Evolutionary conservation across 2,797 vertebrate genomes (phyloP).

Genomic region (Smutsia gigantea): DNA sequence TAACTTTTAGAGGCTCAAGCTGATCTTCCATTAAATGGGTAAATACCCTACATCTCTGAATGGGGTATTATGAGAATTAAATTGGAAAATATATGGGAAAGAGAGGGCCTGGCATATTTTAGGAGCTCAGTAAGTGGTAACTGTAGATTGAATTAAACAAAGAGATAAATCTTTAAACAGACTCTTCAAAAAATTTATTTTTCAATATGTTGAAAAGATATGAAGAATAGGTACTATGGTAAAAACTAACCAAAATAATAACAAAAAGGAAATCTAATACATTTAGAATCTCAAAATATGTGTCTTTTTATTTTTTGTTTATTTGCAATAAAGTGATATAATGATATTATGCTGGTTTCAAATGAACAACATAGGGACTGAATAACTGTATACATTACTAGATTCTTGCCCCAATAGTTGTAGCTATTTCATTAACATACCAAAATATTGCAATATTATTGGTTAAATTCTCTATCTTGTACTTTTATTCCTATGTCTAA

Average conservation of each 20-base stretch:
- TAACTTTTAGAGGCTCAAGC: background rate
- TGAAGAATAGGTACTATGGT: background rate
- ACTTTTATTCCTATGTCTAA: too few species aligned
- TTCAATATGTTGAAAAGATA: background rate
- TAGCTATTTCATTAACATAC: too few species aligned
- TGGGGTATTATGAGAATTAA: background rate
- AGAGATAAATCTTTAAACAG: background rate
- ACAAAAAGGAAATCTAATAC: background rate
- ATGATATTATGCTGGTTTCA: too few species aligned
- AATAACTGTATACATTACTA: too few species aligned
- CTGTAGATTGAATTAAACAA: background rate
- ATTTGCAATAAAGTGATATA: too few species aligned
- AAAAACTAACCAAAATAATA: background rate
- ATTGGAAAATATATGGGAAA: background rate
- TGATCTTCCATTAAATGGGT: background rate
- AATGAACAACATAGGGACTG: too few species aligned
- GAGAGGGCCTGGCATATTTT: background rate
- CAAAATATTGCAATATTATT: too few species aligned
- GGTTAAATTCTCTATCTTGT: too few species aligned
- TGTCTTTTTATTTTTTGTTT: background rate
- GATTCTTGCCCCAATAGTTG: too few species aligned
- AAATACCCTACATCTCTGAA: background rate
- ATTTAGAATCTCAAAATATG: background rate
- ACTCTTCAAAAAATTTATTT: background rate
- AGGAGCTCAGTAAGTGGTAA: background rate